phyloP scores from a whole-genome alignment of 2,113 vertebrate genomes.

The Theropithecus gelada region DNA sequence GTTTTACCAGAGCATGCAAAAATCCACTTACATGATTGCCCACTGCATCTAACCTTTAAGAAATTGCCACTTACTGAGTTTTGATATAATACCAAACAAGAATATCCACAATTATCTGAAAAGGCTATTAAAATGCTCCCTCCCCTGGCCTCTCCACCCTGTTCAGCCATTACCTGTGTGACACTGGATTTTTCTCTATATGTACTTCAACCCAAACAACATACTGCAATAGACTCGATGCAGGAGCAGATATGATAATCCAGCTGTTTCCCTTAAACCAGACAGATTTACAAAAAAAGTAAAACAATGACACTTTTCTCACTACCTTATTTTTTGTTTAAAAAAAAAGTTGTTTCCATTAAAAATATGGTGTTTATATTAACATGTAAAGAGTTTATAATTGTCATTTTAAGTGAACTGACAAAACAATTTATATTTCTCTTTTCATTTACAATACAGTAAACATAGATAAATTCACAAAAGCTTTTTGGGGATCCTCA shows the following conservation, averaged over 20 bases:
- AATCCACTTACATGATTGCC: neutral
- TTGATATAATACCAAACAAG: neutral
- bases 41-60: neutral
- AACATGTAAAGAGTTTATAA: neutral
- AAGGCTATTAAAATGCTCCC: neutral
- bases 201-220: neutral
- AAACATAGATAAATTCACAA: neutral
- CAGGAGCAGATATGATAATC: neutral
- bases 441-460: neutral
- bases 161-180: neutral
- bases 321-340: neutral
- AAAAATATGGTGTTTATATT: neutral
- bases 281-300: conserved; percentile 12
- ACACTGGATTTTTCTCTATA: neutral
- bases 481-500: neutral
- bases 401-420: neutral
- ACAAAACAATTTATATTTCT: neutral
- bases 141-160: neutral
- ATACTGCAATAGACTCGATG: neutral
- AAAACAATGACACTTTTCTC: neutral
- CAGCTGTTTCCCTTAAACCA: neutral
- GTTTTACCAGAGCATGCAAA: conserved; percentile 12
- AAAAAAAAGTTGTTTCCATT: neutral
- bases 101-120: neutral
- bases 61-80: neutral